Evolutionary conservation across 2,113 vertebrate species (phyloP).

Genomic region (Pipa parva): DNA sequence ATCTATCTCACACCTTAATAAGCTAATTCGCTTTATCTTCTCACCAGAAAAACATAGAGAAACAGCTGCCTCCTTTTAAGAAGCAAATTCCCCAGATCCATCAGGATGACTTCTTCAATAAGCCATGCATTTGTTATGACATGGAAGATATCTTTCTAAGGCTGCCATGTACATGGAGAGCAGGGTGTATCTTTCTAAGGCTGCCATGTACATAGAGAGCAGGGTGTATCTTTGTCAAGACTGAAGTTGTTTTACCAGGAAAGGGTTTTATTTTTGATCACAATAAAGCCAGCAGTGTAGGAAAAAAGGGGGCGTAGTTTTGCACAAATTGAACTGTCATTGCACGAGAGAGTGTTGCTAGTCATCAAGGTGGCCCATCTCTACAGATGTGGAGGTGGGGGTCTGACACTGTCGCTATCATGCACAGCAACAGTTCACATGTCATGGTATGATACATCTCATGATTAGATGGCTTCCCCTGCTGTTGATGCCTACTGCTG

Average conservation of each 20-base stretch:
- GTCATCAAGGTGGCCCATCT: background rate
- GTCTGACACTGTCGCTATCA: background rate
- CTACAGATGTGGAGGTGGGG: background rate
- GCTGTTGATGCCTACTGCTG: background rate
- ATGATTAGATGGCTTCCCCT: slow-evolving; percentile 5
- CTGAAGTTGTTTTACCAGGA: background rate
- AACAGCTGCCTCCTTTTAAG: too few species aligned
- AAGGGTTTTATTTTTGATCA: background rate
- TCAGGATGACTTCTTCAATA: too few species aligned
- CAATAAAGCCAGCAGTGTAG: background rate
- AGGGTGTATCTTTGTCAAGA: background rate
- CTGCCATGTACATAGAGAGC: background rate
- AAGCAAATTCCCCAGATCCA: too few species aligned
- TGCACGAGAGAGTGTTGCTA: background rate
- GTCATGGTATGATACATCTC: slow-evolving; percentile 4
- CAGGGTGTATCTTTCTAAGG: background rate
- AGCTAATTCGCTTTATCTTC: too few species aligned
- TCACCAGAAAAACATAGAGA: too few species aligned
- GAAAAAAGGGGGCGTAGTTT: background rate
- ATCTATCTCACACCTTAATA: too few species aligned
- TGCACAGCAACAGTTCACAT: background rate
- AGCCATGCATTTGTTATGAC: too few species aligned
- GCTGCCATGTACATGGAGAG: background rate
- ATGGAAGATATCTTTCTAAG: background rate
- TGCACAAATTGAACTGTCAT: background rate